Evolutionary conservation across 2,888 invertebrate genomes (phyloP).

Genomic region (Cheilosia urbana): DNA sequence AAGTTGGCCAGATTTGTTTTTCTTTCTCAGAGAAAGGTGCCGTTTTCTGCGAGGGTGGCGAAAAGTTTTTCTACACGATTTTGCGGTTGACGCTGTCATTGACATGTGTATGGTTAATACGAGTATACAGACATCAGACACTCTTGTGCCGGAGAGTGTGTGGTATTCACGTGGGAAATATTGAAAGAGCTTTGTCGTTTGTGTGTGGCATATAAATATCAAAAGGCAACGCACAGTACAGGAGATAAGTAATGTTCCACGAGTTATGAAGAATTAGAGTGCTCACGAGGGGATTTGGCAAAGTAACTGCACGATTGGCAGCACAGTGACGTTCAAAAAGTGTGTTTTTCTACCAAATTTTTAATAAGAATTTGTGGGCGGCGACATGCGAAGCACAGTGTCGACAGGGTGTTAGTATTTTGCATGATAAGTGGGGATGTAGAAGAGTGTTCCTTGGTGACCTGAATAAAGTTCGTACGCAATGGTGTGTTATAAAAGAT

Average conservation of each 20-base stretch:
- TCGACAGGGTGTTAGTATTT: no score
- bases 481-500: no score
- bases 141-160: not conserved
- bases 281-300: constrained; percentile 20
- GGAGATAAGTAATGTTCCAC: not conserved
- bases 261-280: constrained; percentile 26
- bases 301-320: constrained; percentile 6
- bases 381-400: not conserved
- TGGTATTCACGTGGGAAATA: constrained; percentile 31
- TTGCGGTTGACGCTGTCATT: constrained; percentile 48
- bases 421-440: no score
- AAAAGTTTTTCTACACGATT: constrained; percentile 34
- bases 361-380: not conserved
- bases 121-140: no score
- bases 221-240: not conserved
- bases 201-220: not conserved
- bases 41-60: constrained; percentile 6
- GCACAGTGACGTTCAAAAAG: not conserved
- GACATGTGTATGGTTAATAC: constrained; percentile 58
- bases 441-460: no score
- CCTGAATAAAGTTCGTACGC: no score
- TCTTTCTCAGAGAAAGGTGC: not conserved
- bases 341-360: not conserved
- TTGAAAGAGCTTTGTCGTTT: not conserved
- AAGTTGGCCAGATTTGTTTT: constrained; percentile 18